Evolutionary conservation across 30 jellyfish, hydroid and myxozoan genomes (phyloP), one percentile per base, ranked within the genome.

Genomic region (Pseudorhiza aurosa): DNA sequence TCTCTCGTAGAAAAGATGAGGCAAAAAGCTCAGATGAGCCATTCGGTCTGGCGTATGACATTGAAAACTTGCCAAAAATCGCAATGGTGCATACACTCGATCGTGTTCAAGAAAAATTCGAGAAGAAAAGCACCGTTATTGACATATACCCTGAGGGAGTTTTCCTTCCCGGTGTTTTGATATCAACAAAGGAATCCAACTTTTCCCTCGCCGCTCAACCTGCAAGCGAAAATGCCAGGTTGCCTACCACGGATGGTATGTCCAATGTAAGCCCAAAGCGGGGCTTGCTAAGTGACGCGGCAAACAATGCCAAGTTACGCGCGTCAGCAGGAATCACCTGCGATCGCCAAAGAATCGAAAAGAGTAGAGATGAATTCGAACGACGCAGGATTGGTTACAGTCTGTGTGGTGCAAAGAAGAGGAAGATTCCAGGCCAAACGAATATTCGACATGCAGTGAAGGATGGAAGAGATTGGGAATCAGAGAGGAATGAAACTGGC

Each of bases 1-100:
- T 53, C 5, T 17, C 5, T 36, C 29, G 24, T 1, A 15, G 36
- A 53, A 36, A 19, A 1, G 36, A 53, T 19, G 36, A n/a, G 6
- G 17, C 24, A 19, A 6, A 17, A 53, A 19, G 1, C 35, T n/a
- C 59, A 0, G 85, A 50, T 8, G 85, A 37, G 58, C 71, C 64
- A 15, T 76, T 32, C 29, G 88, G 88, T 1, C 9, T 76, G 4
- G 88, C 88, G 18, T 76, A 76, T 28, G 88, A 76, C 43, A 45
- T 76, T 31, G 75, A 76, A 19, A 53, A 58, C 47, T 29, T 76
- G 15, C 88, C 88, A 28, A 76, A 59, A 43, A 76, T 76, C 31
- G 63, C 31, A 22, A 59, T 59, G 71, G 88, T 76, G 18, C 88
- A 76, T 57, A 76, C 88, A 26, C 30, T 76, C 24, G 88, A 76